These are phyloP conservation scores for Apis mellifera DNA, from an alignment of 1,140 invertebrate genomes.

Conservation along the genomic window Amel_HAv3.1 CM009934.2:12874001-12874500, in stretches of 20 bases:
- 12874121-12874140: background rate
- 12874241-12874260: constrained; percentile 43
- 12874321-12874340: constrained; percentile 51
- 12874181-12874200: constrained; percentile 20
- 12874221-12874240: background rate
- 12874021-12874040: background rate
- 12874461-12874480: constrained; percentile 3
- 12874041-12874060: too few species aligned
- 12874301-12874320: constrained; percentile 62
- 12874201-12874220: background rate
- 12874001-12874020: constrained; percentile 31
- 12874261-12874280: constrained; percentile 39
- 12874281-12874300: constrained; percentile 64
- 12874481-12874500: constrained; percentile 23
- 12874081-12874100: background rate
- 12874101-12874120: too few species aligned
- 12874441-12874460: constrained; percentile 7
- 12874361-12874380: constrained; percentile 48
- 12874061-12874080: background rate
- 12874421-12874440: background rate
- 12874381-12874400: constrained; percentile 20
- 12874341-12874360: constrained; percentile 47
- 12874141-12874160: background rate
- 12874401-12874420: background rate
- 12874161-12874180: background rate